phyloP scores from a whole-genome alignment of 2,113 vertebrate genomes.

The Callochromis pleurospilus region DNA sequence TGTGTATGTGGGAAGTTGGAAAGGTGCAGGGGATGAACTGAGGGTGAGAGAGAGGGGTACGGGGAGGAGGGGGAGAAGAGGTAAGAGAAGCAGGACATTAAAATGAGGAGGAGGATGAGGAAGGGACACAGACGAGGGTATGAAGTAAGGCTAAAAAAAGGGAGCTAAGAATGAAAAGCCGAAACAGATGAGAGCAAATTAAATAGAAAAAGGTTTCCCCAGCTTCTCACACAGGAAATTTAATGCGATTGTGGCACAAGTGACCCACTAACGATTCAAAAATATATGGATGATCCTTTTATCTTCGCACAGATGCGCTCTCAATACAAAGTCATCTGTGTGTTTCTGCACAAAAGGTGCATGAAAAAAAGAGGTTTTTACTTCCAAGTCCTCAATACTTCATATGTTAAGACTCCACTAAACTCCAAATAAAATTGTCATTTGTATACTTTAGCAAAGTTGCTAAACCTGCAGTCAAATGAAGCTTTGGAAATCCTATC shows the following conservation, averaged over 20 bases:
- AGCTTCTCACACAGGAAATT: neutral
- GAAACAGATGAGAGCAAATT: neutral
- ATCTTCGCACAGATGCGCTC: neutral
- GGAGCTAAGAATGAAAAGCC: neutral
- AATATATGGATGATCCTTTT: neutral
- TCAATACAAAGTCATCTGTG: rapidly evolving
- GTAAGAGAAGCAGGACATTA: neutral
- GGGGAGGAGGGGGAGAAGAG: neutral
- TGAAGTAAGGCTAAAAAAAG: neutral
- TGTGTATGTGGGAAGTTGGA: conserved; percentile 7
- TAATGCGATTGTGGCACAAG: neutral
- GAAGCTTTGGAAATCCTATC: neutral
- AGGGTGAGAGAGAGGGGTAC: neutral
- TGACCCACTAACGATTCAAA: neutral
- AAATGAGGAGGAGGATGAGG: neutral
- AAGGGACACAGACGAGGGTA: neutral
- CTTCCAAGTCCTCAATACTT: neutral
- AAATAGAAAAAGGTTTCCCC: neutral
- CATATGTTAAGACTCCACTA: neutral
- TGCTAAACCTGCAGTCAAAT: neutral
- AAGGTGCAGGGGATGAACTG: neutral
- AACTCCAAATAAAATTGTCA: neutral
- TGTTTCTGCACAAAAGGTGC: neutral
- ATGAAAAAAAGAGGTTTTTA: neutral
- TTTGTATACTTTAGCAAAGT: neutral